These are phyloP conservation scores for Mythimna ferrago DNA, from an alignment of 2,888 invertebrate species.

Conservation along the genomic window DNA sequence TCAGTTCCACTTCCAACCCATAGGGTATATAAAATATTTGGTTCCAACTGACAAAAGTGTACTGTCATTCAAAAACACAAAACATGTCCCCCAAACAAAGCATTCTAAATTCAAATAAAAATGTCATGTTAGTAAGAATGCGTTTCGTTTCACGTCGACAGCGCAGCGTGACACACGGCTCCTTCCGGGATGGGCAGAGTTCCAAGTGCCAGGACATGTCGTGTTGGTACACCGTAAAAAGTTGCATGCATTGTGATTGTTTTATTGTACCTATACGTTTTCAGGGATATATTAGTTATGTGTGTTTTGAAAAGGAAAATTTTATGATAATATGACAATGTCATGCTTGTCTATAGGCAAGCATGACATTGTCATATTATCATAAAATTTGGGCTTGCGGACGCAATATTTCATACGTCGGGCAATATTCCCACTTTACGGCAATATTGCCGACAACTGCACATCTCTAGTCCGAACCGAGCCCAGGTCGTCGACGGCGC, in stretches of 20 bases:
- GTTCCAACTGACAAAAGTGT: no score
- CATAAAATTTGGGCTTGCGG: background rate
- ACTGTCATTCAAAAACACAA: slow-evolving; percentile 5
- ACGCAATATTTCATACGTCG: no score
- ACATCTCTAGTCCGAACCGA: no score
- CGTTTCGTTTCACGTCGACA: slow-evolving; percentile 44
- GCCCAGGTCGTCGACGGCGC: no score
- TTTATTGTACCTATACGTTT: slow-evolving; percentile 16
- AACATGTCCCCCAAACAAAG: slow-evolving; percentile 13
- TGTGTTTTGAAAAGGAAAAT: background rate
- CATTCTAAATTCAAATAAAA: slow-evolving; percentile 47
- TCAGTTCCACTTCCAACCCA: no score
- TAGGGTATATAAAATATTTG: no score
- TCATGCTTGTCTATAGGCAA: no score
- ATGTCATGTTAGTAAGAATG: slow-evolving; percentile 40
- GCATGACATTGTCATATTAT: no score
- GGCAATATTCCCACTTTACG: no score
- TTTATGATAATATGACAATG: background rate
- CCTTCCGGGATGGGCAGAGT: slow-evolving; percentile 55
- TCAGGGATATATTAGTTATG: background rate
- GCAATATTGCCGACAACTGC: no score
- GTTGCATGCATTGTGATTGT: slow-evolving; percentile 20
- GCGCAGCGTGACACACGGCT: slow-evolving; percentile 40
- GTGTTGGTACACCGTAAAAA: slow-evolving; percentile 41
- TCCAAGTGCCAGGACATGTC: slow-evolving; percentile 47